phyloP scores from a whole-genome alignment of 2,888 invertebrate genomes.

The Steinernema hermaphroditum region DNA sequence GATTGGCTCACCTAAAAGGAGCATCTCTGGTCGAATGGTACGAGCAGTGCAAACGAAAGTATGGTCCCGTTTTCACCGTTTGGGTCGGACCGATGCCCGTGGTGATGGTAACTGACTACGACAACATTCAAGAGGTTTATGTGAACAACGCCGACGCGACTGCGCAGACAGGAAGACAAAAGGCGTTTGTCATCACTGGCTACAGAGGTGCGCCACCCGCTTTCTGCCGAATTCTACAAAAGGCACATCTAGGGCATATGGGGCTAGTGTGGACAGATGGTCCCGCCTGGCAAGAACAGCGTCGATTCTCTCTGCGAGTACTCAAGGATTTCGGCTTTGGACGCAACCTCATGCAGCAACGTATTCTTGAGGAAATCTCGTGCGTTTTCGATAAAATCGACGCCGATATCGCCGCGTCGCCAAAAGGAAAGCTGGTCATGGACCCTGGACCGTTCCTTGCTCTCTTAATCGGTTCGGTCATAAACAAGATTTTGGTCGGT shows the following conservation, averaged over 20 bases:
- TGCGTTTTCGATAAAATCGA: not conserved
- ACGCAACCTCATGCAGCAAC: not conserved
- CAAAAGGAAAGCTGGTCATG: not conserved
- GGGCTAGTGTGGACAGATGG: not conserved
- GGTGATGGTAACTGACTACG: not conserved
- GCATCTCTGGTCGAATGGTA: not conserved
- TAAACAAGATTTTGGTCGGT: not conserved
- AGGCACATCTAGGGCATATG: not conserved
- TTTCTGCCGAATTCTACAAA: not conserved
- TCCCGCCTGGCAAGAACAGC: not conserved
- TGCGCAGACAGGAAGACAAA: not conserved
- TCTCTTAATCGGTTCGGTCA: not conserved
- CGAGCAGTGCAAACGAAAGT: not conserved
- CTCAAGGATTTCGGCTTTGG: not conserved
- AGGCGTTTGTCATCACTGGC: not conserved
- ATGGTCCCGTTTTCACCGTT: not conserved
- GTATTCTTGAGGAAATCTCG: not conserved
- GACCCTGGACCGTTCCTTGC: not conserved
- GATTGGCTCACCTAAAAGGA: not conserved
- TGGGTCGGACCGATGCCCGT: not conserved
- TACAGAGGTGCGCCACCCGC: not conserved
- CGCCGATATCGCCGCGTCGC: not conserved
- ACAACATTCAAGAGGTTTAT: not conserved
- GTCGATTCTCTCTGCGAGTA: not conserved
- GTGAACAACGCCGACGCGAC: not conserved